Base-by-base conservation (phyloP, 2,113 vertebrate species). In the Butastur rufipennis region DNA sequence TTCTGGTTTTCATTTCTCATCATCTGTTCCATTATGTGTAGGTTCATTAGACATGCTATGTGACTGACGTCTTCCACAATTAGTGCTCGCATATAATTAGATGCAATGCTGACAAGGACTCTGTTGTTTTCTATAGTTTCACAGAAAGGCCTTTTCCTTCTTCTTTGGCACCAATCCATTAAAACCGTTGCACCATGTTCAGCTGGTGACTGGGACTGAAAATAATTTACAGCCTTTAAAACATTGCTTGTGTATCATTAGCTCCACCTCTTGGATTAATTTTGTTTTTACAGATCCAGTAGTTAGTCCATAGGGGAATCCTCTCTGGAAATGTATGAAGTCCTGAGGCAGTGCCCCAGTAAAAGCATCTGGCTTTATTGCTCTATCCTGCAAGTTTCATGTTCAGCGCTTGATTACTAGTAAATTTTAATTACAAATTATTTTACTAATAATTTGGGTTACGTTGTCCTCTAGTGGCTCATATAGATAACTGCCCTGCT, bases 381-480 rank as follows among this genome's bases (percentile, higher is more conserved):
- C 42, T 66, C 27, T 85, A 5, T 55, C 47, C 68, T 92, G 56
- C 58, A 62, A 72, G 48, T 62, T 80, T 86, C 75, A 48, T 67
- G 32, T 59, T 91, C 66, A 61, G 26, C 66, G 66, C 70, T 85
- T 74, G 40, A 50, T 61, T 77, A 79, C 36, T 29, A 55, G 31
- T 63, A 21, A 83, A 66, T 43, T 59, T 92, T 95, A 89, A 94
- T 94, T 88, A 84, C 2, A 0, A 61, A 52, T 79, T 78, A 53
- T 79, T 88, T 86, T 47, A 21, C 47, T 68, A 45, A 59, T 91
- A 71, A 52, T 86, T 89, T 85, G 84, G 48, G 53, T 95, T 91
- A 75, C 14, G 14, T 91, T 91, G 97, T 72, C 92, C 96, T 86
- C 94, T 97, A 92, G 94, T 82, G 95, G 83, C 65, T 85, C 34